Evolutionary conservation across 2,113 vertebrate species (phyloP).

Genomic region (Hystrix cristata): DNA sequence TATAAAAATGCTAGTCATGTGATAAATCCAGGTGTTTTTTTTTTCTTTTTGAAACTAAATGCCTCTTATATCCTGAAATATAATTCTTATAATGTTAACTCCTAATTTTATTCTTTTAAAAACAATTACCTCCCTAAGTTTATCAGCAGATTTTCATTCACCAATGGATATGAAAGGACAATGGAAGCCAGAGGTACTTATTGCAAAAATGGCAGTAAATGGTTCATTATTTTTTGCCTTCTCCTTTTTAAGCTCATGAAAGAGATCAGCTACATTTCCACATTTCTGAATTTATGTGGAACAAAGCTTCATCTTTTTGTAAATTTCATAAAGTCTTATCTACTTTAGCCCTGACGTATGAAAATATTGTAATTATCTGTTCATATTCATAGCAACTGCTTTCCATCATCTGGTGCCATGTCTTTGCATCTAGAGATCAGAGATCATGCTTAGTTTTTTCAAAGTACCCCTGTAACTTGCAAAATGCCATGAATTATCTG

Average conservation of each 20-base stretch:
- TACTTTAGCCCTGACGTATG: not conserved
- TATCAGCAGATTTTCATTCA: not conserved
- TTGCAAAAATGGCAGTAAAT: not conserved
- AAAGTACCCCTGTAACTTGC: not conserved
- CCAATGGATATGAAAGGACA: not conserved
- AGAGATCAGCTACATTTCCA: not conserved
- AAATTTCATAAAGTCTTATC: not conserved
- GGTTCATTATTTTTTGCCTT: not conserved
- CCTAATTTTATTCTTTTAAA: not conserved
- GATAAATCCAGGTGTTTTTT: not conserved
- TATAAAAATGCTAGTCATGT: not conserved
- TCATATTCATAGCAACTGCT: not conserved
- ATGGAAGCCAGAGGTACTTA: not conserved
- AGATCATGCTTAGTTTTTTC: not conserved
- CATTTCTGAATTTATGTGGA: not conserved
- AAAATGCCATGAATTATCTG: not conserved
- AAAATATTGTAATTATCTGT: not conserved
- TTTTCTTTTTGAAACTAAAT: not conserved
- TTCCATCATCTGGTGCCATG: not conserved
- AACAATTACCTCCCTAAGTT: not conserved
- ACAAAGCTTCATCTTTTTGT: not conserved
- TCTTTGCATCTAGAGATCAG: not conserved
- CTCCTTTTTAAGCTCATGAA: not conserved
- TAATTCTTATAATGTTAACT: constrained; percentile 19
- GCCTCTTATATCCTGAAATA: not conserved